These are phyloP conservation scores for Ochotona curzoniae DNA, from an alignment of 2,113 vertebrate species.

Conservation along the genomic window DNA sequence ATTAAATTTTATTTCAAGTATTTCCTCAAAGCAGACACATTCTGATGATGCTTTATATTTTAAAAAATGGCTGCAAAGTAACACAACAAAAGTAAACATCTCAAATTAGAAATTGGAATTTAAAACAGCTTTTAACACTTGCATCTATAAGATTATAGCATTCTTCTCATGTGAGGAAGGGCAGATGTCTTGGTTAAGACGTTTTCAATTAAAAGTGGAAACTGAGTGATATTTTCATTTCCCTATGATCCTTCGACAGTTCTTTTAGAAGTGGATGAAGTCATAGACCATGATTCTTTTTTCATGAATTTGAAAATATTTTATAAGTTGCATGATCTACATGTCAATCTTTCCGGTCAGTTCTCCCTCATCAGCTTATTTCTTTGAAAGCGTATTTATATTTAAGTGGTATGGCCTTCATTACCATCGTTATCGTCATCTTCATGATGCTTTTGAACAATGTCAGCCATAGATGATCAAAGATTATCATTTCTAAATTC, in stretches of 20 bases:
- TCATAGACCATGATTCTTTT: conserved; percentile 30
- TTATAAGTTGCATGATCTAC: background rate
- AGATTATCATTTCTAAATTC: background rate
- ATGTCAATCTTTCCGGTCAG: background rate
- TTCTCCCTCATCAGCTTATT: background rate
- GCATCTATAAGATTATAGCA: background rate
- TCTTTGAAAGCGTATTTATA: background rate
- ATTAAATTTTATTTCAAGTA: conserved; percentile 21
- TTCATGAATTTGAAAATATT: conserved; percentile 9
- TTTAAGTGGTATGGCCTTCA: conserved; percentile 13
- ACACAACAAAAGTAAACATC: conserved; percentile 8
- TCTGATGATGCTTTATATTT: conserved; percentile 19
- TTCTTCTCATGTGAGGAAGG: background rate
- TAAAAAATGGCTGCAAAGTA: conserved; percentile 1
- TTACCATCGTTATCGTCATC: background rate
- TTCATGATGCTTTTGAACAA: background rate
- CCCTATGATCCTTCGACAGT: background rate
- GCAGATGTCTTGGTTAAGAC: conserved; percentile 13
- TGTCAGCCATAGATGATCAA: background rate
- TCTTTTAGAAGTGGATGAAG: background rate
- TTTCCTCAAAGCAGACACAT: conserved; percentile 11
- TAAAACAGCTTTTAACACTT: conserved; percentile 8
- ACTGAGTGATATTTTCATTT: conserved; percentile 49
- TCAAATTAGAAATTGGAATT: conserved; percentile 23
- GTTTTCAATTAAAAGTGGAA: conserved; percentile 53